Percentiles rank a stretch among this genome's conserved stretches.
Conservation (phyloP, 2,888 invertebrate genomes). For the Acleris sparsana region DNA sequence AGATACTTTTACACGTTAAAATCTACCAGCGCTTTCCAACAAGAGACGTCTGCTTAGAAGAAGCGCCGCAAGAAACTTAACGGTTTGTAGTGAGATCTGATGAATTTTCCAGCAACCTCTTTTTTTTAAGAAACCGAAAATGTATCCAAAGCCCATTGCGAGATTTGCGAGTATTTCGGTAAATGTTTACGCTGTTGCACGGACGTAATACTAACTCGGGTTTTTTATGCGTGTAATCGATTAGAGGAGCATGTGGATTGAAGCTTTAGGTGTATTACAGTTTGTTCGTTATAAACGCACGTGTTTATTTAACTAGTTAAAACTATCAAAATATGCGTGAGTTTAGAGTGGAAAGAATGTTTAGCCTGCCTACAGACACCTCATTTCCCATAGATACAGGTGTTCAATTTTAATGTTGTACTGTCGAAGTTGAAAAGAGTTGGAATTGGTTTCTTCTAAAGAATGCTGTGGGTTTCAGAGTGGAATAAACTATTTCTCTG, state of each 20-base stretch:
- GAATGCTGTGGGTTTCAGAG: no score
- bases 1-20: not conserved
- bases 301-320: slow-evolving; percentile 1
- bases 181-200: not conserved
- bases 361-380: no score
- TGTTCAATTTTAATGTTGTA: no score
- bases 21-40: not conserved
- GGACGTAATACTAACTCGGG: slow-evolving; percentile 3
- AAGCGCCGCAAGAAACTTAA: not conserved
- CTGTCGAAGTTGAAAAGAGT: no score
- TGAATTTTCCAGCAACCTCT: no score
- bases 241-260: slow-evolving; percentile 10
- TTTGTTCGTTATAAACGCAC: not conserved
- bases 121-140: no score
- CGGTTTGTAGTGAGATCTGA: no score
- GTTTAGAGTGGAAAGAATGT: no score
- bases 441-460: no score
- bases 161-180: not conserved
- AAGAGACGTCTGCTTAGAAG: not conserved
- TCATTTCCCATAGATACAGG: no score
- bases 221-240: slow-evolving; percentile 6
- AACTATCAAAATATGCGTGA: not conserved
- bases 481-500: no score
- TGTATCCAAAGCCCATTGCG: not conserved
- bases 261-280: not conserved